Evolutionary conservation across 2,113 vertebrate species (phyloP), one percentile per base, ranked within the genome.

Genomic region (Charina bottae): DNA sequence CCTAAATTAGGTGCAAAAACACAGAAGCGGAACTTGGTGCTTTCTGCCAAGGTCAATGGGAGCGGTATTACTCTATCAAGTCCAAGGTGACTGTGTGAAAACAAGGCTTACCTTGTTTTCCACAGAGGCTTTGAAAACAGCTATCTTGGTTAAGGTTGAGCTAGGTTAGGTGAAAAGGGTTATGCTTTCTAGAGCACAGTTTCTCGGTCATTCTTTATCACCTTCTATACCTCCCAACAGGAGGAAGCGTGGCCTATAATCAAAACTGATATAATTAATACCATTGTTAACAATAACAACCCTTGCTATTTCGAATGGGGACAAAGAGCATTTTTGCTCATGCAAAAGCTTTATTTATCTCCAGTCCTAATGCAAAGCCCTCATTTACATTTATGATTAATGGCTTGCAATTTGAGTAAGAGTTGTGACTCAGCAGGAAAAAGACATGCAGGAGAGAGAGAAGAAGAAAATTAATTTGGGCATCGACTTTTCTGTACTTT

Each of bases 1-100:
- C 56, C 2, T 0, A 88, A 85, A 92, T 87, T 37, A 90, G 33
- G 88, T 85, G 83, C 9, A 0, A 92, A 78, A 93, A 91, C 87
- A 49, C 49, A 0, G 2, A 55, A 49, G 84, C 88, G 24, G 17
- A 26, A 42, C 3, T 55, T 9, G 8, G 13, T 21, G 17, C n/a
- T 37, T 83, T 88, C 90, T 23, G 0, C 19, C 88, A 90, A 93
- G 89, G 90, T 93, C 23, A 55, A 1, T 11, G 54, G 53, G n/a
- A 95, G 56, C 33, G 33, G 8, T n/a, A 1, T 28, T 58, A 53
- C 85, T 93, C 88, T 37, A 59, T 72, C 89, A 78, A 91, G 85
- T 90, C 33, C 4, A 49, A 4, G 28, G 56, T 54, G 54, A 62
- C 2, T 93, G 89, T 59, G 78, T 68, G 9, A 88, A 89, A 89